These are phyloP conservation scores for Micronycteris hirsuta DNA, from an alignment of 2,113 vertebrate genomes.

Conservation along the genomic window DNA sequence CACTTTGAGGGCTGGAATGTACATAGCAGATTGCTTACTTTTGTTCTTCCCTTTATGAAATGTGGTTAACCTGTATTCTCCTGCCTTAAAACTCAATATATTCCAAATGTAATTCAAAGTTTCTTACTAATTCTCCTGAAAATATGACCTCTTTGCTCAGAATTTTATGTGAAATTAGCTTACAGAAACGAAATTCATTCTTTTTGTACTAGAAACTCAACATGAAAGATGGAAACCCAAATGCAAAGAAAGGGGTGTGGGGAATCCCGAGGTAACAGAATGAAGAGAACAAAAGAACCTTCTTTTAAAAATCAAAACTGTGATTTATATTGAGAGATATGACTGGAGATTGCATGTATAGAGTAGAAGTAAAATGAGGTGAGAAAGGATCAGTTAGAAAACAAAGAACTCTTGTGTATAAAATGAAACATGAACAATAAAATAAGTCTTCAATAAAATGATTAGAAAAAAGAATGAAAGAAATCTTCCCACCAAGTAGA, in stretches of 20 bases:
- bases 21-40: not conserved
- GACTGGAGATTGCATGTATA: not conserved
- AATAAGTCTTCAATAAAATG: not conserved
- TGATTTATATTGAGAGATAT: not conserved
- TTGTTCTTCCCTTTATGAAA: not conserved
- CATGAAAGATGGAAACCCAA: not conserved
- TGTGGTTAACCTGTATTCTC: not conserved
- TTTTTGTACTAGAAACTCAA: not conserved
- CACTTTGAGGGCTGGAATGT: not conserved
- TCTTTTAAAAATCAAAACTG: not conserved
- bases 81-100: not conserved
- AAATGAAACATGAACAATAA: not conserved
- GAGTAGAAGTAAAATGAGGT: not conserved
- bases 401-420: not conserved
- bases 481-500: not conserved
- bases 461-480: not conserved
- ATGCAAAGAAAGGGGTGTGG: not conserved
- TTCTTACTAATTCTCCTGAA: not conserved
- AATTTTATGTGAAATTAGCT: not conserved
- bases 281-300: not conserved
- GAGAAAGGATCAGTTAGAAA: not conserved
- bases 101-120: not conserved
- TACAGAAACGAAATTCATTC: not conserved
- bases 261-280: not conserved
- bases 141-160: not conserved